Evolutionary conservation across 23 tunicate genomes (phyloP), one percentile per base, ranked within the genome.

Genomic region (Phallusia fumigata): DNA sequence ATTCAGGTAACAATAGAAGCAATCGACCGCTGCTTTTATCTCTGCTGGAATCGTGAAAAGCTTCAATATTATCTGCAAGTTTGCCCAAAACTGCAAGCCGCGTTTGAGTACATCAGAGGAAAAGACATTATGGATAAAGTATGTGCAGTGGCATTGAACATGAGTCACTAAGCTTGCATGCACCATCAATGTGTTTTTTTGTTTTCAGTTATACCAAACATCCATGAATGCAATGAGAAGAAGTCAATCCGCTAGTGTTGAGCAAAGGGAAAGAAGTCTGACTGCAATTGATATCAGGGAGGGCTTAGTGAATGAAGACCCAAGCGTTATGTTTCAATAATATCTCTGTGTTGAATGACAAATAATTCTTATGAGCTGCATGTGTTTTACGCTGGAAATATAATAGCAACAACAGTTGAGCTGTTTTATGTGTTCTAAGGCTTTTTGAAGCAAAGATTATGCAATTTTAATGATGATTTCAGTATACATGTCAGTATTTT

Each of bases 31-130:
- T 94, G 98, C 86, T 82, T 72, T 53, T 94, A 89, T 53, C 75
- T 94, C 26, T 94, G 98, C 85, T 94, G 98, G 98, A 94, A 94
- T 76, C 73, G 90, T 31, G 93, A 94, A 47, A 94, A 87, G 35
- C 82, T 94, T 64, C 93, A 88, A 82, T 94, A 78, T 83, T 94
- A 94, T 65, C 76, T 94, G 34, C 90, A 94, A 83, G 98, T 89
- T 18, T 89, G 86, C 85, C 90, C 95, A 3, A 82, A 86, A 30
- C 79, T 94, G 5, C 49, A 85, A 52, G 32, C 73, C 0, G 98
- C 94, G 3, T 86, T 94, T 64, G 81, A 89, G 1, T 86, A 85
- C 86, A 86, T 94, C 30, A 72, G 98, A 0, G 94, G 98, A 31
- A 85, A 65, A 31, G 94, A 94, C 33, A 83, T 94, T 18, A 79